Base-by-base conservation (phyloP, 2,888 invertebrate genomes). In the Meghimatium bilineatum region DNA sequence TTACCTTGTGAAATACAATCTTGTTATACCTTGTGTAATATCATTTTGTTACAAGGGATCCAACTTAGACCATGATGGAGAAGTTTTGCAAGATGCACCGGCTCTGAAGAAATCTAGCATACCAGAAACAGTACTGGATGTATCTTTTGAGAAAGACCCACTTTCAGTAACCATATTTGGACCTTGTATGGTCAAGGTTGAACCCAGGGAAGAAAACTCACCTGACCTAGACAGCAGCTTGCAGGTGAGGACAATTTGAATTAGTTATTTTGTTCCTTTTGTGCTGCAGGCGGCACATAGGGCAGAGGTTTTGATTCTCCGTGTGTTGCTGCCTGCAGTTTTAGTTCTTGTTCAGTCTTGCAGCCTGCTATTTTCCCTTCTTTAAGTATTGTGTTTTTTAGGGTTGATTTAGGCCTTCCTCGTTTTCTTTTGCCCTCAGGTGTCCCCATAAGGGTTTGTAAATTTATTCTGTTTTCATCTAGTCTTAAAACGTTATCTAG, bases 181-280 rank as follows among this genome's bases (percentile, higher is more conserved):
- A 20, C 38, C 71, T 71, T 20, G 38, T 38, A 23, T 71, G 8
- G 36, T 71, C 38, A 71, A 71, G 38, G 8, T 26, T 36, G 71
- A 71, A 38, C 71, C 71, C 0, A 38, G 14, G 6, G 71, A 71
- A 36, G 71, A 71, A 20, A 71, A 71, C 23, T 71, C 71, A 1
- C 71, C 71, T 38, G 71, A 71, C 17, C n/a, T 71, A 26, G 71
- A 71, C 71, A 71, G 71, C 10, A 26, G 36, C 71, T 71, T 71
- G 36, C 71, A 71, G 71, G 71, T 71, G 2, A 71, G 23, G 17
- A 38, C 26, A 63, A 10, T 63, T 63, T 29, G n/a, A 63, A 56
- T 63, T 63, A 63, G n/a, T 63, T 12, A 29, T n/a, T n/a, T 5
- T 63, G 29, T n/a, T n/a, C n/a, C n/a, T n/a, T n/a, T n/a, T n/a